phyloP scores from a whole-genome alignment of 2,113 vertebrate species.

The Trachemys scripta region DNA sequence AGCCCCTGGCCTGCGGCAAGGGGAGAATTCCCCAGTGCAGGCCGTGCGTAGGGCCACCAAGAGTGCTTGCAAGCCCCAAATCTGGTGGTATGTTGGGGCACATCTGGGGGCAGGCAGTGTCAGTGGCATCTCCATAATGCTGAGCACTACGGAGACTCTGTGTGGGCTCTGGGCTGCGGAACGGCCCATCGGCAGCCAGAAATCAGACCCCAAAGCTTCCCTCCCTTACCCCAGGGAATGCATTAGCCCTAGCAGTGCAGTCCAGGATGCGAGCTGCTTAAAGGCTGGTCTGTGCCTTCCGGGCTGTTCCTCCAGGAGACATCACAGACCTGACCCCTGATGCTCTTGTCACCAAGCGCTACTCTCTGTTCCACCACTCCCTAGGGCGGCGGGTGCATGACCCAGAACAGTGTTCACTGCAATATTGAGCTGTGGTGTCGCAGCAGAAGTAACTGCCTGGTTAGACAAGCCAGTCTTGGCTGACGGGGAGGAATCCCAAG shows the following conservation, averaged over 20 bases:
- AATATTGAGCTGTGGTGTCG: background rate
- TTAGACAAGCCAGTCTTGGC: background rate
- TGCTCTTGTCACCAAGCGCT: background rate
- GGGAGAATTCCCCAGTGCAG: background rate
- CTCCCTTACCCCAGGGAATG: background rate
- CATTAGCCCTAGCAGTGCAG: background rate
- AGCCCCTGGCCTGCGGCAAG: background rate
- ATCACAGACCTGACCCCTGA: background rate
- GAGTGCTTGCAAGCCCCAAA: fast-evolving
- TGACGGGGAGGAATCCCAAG: background rate
- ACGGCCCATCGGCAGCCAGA: background rate
- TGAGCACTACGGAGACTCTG: background rate
- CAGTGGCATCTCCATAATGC: background rate
- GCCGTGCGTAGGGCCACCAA: background rate
- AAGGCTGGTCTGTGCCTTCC: background rate
- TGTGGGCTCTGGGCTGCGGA: background rate
- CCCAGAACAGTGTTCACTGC: background rate
- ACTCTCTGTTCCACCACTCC: background rate
- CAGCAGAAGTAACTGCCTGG: background rate
- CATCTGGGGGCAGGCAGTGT: background rate
- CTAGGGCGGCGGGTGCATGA: background rate
- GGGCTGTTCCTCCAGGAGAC: background rate
- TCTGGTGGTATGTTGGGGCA: background rate
- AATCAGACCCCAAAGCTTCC: background rate
- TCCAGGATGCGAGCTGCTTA: background rate